phyloP scores from a whole-genome alignment of 2,888 invertebrate species.

The Lomographa bimaculata region DNA sequence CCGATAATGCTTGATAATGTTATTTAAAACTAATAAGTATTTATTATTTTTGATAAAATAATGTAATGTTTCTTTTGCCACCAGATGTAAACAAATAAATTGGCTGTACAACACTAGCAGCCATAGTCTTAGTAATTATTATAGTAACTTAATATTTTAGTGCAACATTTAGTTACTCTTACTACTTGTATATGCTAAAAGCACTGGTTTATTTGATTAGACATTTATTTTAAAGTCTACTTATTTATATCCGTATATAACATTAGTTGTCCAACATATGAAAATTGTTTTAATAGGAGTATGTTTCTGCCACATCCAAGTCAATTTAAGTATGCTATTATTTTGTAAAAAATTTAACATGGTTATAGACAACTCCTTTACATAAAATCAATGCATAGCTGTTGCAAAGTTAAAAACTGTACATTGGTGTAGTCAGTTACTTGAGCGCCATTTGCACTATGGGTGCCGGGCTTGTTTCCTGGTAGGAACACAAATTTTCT shows the following conservation, averaged over 20 bases:
- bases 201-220: too few species aligned
- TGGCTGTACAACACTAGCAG: slow-evolving; percentile 19
- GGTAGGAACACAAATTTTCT: too few species aligned
- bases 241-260: too few species aligned
- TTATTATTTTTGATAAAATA: slow-evolving; percentile 4
- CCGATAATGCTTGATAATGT: slow-evolving; percentile 13
- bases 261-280: too few species aligned
- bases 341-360: too few species aligned
- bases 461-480: too few species aligned
- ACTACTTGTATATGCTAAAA: not conserved
- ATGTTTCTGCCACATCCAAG: slow-evolving; percentile 1
- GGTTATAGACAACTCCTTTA: too few species aligned
- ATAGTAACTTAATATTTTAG: not conserved
- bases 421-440: too few species aligned
- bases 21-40: slow-evolving; percentile 1
- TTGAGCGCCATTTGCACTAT: too few species aligned
- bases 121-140: slow-evolving; percentile 11
- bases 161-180: slow-evolving; percentile 1
- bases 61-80: slow-evolving; percentile 23
- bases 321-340: slow-evolving; percentile 6
- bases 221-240: not conserved
- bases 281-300: too few species aligned
- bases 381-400: too few species aligned
- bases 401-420: too few species aligned
- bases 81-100: slow-evolving; percentile 25